Evolutionary conservation across 1,140 invertebrate species (phyloP).

Genomic region (Caenorhabditis inopinata): DNA sequence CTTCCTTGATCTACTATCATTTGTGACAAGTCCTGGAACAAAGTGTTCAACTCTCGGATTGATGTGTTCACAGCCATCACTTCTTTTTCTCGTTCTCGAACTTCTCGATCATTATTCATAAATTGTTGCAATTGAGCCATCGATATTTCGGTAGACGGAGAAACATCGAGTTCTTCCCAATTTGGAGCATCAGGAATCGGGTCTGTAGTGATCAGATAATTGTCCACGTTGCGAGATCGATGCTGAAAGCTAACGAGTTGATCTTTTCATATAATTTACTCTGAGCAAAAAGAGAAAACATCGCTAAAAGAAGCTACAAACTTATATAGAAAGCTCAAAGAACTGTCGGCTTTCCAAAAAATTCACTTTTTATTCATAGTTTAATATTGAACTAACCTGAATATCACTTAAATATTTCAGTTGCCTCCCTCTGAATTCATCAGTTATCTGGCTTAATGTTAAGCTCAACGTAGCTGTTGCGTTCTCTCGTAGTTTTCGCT

Average conservation of each 20-base stretch:
- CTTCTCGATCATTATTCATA: conserved; percentile 66
- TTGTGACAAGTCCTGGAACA: conserved; percentile 66
- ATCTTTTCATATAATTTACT: no score
- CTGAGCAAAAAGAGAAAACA: no score
- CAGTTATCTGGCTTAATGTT: conserved; percentile 60
- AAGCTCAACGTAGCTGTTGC: conserved; percentile 67
- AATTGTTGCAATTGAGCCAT: conserved; percentile 67
- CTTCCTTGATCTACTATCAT: conserved; percentile 70
- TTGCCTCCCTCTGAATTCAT: conserved; percentile 49
- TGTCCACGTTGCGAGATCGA: conserved; percentile 42
- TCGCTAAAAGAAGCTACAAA: no score
- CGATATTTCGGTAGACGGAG: conserved; percentile 36
- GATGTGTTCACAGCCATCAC: conserved; percentile 50
- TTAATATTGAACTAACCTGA: no score
- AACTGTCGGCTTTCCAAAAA: no score
- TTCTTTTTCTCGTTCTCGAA: conserved; percentile 68
- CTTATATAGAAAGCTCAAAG: no score
- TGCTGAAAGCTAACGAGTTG: no score
- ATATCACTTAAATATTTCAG: conserved; percentile 37
- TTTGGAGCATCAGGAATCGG: conserved; percentile 6
- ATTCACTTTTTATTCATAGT: no score
- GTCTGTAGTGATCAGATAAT: conserved; percentile 42
- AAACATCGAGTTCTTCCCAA: conserved; percentile 35
- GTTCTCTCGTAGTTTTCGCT: conserved; percentile 66
- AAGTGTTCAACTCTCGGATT: conserved; percentile 48